Evolutionary conservation across 2,797 vertebrate genomes (phyloP).

Genomic region (Dendrocincla fuliginosa): DNA sequence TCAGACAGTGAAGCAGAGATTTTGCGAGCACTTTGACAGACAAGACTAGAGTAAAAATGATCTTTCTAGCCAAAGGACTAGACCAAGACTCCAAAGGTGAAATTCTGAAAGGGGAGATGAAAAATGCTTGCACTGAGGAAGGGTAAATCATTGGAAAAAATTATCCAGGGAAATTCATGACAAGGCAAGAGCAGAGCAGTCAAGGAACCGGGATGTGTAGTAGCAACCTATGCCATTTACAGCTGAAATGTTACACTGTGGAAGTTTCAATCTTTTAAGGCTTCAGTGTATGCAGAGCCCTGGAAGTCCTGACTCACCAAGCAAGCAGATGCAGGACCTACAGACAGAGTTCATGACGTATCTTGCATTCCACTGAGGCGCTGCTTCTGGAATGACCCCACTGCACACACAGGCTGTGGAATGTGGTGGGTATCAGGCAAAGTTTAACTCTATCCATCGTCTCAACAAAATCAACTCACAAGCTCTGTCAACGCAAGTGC

Average conservation of each 20-base stretch:
- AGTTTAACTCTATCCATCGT: constrained; percentile 40
- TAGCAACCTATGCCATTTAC: background rate
- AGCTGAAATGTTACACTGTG: background rate
- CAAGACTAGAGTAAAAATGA: background rate
- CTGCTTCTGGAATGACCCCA: constrained; percentile 25
- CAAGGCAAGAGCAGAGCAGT: background rate
- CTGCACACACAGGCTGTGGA: constrained; percentile 15
- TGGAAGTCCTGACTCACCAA: background rate
- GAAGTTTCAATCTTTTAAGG: background rate
- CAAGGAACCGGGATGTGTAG: background rate
- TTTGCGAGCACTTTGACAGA: background rate
- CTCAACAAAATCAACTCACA: background rate
- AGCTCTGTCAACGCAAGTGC: background rate
- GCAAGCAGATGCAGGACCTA: background rate
- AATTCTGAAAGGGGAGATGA: background rate
- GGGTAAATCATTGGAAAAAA: background rate
- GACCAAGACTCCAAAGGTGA: background rate
- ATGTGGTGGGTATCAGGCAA: constrained; percentile 30
- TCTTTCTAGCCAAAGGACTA: background rate
- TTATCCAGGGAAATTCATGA: background rate
- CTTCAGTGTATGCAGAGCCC: background rate
- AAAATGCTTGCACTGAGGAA: background rate
- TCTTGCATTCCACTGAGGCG: background rate
- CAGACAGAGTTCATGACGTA: background rate
- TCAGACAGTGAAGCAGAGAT: background rate